Percentiles rank a stretch among this genome's conserved stretches.
Evolutionary conservation across 2,797 vertebrate species (phyloP).

Genomic region (Percopsis omiscomaycus): DNA sequence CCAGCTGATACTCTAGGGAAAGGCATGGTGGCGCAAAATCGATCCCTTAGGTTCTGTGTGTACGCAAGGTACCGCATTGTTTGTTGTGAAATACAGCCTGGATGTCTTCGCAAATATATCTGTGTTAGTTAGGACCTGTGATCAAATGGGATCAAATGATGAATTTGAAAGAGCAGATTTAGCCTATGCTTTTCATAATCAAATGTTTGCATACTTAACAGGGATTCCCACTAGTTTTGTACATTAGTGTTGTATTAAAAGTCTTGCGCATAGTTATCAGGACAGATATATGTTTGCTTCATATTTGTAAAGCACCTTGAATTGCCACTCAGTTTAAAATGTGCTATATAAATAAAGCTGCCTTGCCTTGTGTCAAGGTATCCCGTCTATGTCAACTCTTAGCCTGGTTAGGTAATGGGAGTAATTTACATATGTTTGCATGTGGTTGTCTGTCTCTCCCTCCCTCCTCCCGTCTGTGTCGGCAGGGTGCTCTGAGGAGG

Average conservation of each 20-base stretch:
- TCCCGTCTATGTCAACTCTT: neutral
- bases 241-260: too few species aligned
- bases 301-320: too few species aligned
- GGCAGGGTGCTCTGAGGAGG: conserved; percentile 78
- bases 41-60: neutral
- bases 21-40: conserved; percentile 5
- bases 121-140: too few species aligned
- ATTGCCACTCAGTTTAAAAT: too few species aligned
- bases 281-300: too few species aligned
- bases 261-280: too few species aligned
- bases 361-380: too few species aligned
- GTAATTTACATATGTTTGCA: neutral
- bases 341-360: too few species aligned
- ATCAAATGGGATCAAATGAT: too few species aligned
- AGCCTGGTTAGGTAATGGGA: conserved; percentile 5
- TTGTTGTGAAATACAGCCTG: conserved; percentile 1
- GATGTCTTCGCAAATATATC: too few species aligned
- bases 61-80: neutral
- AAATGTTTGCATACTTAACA: neutral
- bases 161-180: neutral
- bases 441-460: neutral
- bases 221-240: neutral
- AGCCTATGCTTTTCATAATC: neutral
- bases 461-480: neutral
- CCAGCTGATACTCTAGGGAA: conserved; percentile 3